Percentiles rank a stretch among this genome's conserved stretches.
Evolutionary conservation across 2,888 invertebrate genomes (phyloP).

Genomic region (Urechis unicinctus): DNA sequence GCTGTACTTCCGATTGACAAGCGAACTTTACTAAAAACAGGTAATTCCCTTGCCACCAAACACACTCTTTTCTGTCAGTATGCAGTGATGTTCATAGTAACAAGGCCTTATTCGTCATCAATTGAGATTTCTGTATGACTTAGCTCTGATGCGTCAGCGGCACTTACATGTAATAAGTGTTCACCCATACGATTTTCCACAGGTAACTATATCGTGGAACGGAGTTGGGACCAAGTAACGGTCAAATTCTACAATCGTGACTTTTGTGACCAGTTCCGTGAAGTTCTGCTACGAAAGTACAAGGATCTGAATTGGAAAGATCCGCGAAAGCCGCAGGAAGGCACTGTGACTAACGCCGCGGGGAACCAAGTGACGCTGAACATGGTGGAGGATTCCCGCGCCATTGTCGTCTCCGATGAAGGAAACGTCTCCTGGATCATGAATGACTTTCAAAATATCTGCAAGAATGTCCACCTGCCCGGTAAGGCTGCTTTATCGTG

Average conservation of each 20-base stretch:
- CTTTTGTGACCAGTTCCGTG: constrained; percentile 11
- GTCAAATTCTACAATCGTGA: constrained; percentile 14
- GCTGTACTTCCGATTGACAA: constrained; percentile 9
- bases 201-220: constrained; percentile 17
- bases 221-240: constrained; percentile 13
- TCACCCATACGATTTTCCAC: too few species aligned
- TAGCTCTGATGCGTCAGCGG: too few species aligned
- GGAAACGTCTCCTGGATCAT: constrained; percentile 19
- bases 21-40: constrained; percentile 14
- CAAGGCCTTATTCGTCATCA: too few species aligned
- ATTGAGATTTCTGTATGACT: too few species aligned
- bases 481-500: constrained; percentile 11
- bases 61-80: too few species aligned
- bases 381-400: constrained; percentile 6
- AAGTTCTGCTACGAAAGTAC: constrained; percentile 7
- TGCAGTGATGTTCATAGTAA: too few species aligned
- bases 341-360: constrained; percentile 3
- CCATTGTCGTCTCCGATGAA: constrained; percentile 8
- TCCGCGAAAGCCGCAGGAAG: constrained; percentile 5
- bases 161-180: too few species aligned
- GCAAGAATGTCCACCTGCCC: constrained; percentile 12
- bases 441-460: constrained; percentile 18
- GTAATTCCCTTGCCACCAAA: too few species aligned
- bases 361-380: constrained; percentile 4
- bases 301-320: constrained; percentile 6